Percentiles rank a stretch among this genome's conserved stretches.
phyloP scores from a whole-genome alignment of 1,140 invertebrate species.

The fruit fly (Drosophila melanogaster) region DNA sequence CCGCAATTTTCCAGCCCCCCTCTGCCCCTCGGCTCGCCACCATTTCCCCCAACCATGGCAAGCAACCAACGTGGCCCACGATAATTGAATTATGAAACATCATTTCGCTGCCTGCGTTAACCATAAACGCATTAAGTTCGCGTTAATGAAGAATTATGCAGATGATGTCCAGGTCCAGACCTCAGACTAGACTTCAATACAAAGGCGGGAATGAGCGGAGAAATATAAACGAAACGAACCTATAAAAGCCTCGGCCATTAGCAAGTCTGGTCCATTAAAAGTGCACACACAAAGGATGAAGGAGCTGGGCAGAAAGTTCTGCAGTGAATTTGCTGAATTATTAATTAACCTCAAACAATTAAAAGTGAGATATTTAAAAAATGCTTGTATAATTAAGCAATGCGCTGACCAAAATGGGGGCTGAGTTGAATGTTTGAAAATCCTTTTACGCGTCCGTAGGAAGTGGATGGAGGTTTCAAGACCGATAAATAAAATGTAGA shows the following conservation, averaged over 20 bases:
- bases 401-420: neutral
- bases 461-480: slow-evolving; percentile 19
- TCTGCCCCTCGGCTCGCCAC: slow-evolving; percentile 4
- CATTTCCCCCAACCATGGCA: neutral
- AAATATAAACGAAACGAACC: slow-evolving; percentile 32
- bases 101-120: slow-evolving; percentile 56
- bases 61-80: slow-evolving; percentile 25
- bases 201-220: slow-evolving; percentile 12
- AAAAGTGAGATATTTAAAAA: slow-evolving; percentile 69
- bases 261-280: slow-evolving; percentile 77
- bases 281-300: slow-evolving; percentile 46
- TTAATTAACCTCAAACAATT: slow-evolving; percentile 81
- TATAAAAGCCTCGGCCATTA: slow-evolving; percentile 70
- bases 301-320: slow-evolving; percentile 49
- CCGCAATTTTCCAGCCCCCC: slow-evolving; percentile 22
- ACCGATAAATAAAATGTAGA: slow-evolving; percentile 79
- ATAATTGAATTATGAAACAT: slow-evolving; percentile 80
- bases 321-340: slow-evolving; percentile 74
- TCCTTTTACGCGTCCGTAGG: slow-evolving; percentile 36
- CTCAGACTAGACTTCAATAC: slow-evolving; percentile 70
- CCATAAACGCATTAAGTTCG: slow-evolving; percentile 72
- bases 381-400: slow-evolving; percentile 58
- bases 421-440: slow-evolving; percentile 59
- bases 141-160: slow-evolving; percentile 78
- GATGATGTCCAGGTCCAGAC: slow-evolving; percentile 40